These are phyloP conservation scores for Incurvaria masculella DNA, from an alignment of 2,888 invertebrate genomes.

Conservation along the genomic window DNA sequence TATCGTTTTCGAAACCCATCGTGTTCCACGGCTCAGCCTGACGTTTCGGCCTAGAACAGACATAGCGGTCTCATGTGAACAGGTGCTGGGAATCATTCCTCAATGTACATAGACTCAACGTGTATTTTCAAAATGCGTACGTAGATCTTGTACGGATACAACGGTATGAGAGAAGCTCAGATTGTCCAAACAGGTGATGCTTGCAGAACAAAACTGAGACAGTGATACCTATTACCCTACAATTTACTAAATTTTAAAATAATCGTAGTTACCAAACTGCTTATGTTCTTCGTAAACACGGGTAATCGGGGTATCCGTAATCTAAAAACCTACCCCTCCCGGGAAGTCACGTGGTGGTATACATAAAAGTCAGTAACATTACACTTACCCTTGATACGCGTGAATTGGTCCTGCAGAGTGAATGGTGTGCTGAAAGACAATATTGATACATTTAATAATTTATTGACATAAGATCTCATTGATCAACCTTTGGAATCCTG, in stretches of 20 bases:
- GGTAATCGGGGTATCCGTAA: constrained; percentile 7
- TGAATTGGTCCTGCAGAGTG: constrained; percentile 29
- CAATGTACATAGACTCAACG: too few species aligned
- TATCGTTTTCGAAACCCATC: too few species aligned
- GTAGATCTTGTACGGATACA: too few species aligned
- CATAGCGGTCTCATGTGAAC: too few species aligned
- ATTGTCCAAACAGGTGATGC: too few species aligned
- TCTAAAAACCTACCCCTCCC: constrained; percentile 8
- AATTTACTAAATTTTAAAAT: too few species aligned
- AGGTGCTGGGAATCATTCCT: too few species aligned
- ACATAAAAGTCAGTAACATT: not conserved
- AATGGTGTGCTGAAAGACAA: constrained; percentile 29
- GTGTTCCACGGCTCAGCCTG: too few species aligned
- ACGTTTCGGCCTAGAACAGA: too few species aligned
- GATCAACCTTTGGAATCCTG: not conserved
- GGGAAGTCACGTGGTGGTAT: constrained; percentile 9
- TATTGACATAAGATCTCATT: not conserved
- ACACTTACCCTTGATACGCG: constrained; percentile 34
- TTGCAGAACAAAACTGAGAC: constrained; percentile 7
- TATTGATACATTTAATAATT: not conserved
- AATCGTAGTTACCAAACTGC: constrained; percentile 17
- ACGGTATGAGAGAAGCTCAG: too few species aligned
- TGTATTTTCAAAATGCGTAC: too few species aligned
- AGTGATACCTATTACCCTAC: constrained; percentile 16
- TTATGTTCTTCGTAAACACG: constrained; percentile 20